phyloP scores from a whole-genome alignment of 2,888 invertebrate species.

The Catocala sponsa region DNA sequence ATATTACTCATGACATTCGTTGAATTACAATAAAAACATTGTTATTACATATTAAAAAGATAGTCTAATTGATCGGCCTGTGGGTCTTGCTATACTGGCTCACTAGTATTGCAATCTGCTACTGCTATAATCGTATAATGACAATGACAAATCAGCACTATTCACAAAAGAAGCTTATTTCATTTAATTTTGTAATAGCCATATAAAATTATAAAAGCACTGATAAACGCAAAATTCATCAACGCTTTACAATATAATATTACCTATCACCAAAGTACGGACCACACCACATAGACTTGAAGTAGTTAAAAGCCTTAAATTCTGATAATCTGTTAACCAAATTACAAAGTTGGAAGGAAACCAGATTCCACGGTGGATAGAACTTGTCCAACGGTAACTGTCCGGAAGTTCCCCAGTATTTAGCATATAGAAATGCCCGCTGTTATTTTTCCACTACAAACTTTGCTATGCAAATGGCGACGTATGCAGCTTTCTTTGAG shows the following conservation, averaged over 20 bases:
- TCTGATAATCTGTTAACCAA: slow-evolving; percentile 32
- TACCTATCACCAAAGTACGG: neutral
- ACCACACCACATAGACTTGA: neutral
- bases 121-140: too few species aligned
- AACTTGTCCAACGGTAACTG: slow-evolving; percentile 61
- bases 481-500: slow-evolving; percentile 62
- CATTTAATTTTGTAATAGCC: too few species aligned
- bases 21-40: too few species aligned
- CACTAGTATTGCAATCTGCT: too few species aligned
- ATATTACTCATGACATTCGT: too few species aligned
- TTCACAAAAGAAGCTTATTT: too few species aligned
- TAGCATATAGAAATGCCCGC: slow-evolving; percentile 72
- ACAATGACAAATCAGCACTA: too few species aligned
- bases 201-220: too few species aligned
- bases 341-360: slow-evolving; percentile 43
- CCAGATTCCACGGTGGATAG: slow-evolving; percentile 56
- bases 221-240: too few species aligned
- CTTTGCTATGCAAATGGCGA: slow-evolving; percentile 73
- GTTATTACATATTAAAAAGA: too few species aligned
- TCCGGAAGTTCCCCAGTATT: slow-evolving; percentile 63
- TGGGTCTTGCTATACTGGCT: too few species aligned
- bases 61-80: too few species aligned
- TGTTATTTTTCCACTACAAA: slow-evolving; percentile 70
- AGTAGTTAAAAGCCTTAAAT: slow-evolving; percentile 23
- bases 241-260: neutral